These are phyloP conservation scores for Pollenia labialis DNA, from an alignment of 2,888 invertebrate genomes.

Conservation along the genomic window DNA sequence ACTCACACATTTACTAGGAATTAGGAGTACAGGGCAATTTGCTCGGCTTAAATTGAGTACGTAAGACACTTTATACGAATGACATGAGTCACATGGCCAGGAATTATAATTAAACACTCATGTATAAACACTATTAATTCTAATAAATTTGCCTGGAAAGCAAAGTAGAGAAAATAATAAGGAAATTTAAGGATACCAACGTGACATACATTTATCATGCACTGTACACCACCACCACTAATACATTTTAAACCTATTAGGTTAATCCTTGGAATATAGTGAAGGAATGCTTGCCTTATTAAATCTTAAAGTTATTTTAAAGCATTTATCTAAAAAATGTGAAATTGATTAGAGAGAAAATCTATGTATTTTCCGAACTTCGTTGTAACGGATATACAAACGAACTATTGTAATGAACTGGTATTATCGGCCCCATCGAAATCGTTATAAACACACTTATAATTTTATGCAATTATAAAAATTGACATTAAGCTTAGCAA, in stretches of 20 bases:
- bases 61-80: constrained; percentile 22
- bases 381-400: too few relatives aligned
- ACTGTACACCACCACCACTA: not conserved
- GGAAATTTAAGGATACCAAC: constrained; percentile 13
- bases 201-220: constrained; percentile 27
- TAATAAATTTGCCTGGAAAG: constrained; percentile 49
- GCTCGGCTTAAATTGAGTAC: constrained; percentile 42
- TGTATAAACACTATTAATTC: constrained; percentile 60
- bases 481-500: constrained; percentile 14
- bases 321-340: not conserved
- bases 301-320: not conserved
- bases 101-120: constrained; percentile 53
- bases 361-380: too few relatives aligned
- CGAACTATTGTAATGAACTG: too few relatives aligned
- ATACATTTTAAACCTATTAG: constrained; percentile 23
- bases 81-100: constrained; percentile 45
- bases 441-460: not conserved
- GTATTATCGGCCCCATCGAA: too few relatives aligned
- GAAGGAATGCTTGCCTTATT: not conserved
- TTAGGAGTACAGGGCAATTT: constrained; percentile 30
- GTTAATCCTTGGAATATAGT: not conserved
- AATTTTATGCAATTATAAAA: constrained; percentile 9
- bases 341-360: too few relatives aligned
- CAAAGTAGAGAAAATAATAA: constrained; percentile 7
- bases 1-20: not conserved